Conservation (phyloP, 2,113 vertebrate species). For the Sitta europaea region DNA sequence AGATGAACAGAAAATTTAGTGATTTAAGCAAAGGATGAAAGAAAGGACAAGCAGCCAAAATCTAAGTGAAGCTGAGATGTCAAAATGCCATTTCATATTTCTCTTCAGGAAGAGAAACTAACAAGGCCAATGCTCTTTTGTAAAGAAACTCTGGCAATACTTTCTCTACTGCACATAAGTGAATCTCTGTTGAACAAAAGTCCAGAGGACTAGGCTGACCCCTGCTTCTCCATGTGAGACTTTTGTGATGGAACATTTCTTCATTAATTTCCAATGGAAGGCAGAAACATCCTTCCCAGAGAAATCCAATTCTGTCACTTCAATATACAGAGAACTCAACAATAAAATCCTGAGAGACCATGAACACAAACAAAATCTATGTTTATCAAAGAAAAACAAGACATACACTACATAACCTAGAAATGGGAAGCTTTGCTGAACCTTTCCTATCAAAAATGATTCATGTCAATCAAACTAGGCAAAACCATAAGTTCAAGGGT, state of each 20-base stretch:
- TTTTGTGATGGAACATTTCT: background rate
- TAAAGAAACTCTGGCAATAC: background rate
- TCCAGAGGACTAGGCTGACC: background rate
- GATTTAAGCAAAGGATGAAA: background rate
- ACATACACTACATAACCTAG: background rate
- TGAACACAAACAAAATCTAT: background rate
- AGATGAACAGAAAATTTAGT: background rate
- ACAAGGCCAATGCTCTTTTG: background rate
- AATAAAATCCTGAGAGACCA: background rate
- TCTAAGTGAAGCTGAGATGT: background rate
- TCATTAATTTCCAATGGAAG: background rate
- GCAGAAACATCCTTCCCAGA: background rate
- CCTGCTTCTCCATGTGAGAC: background rate
- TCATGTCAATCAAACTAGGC: background rate
- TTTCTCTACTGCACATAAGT: background rate
- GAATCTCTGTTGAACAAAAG: background rate
- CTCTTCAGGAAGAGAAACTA: background rate
- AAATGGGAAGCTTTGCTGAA: background rate
- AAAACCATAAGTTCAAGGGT: background rate
- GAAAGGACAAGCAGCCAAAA: background rate
- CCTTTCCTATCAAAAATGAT: background rate
- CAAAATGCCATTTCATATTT: background rate
- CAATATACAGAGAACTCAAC: background rate
- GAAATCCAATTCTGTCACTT: background rate
- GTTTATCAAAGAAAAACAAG: background rate